A percentile compares a stretch with the other conserved stretches of the same genome.
phyloP scores from a whole-genome alignment of 2,797 vertebrate species.

The Toxotes lorentzi region DNA sequence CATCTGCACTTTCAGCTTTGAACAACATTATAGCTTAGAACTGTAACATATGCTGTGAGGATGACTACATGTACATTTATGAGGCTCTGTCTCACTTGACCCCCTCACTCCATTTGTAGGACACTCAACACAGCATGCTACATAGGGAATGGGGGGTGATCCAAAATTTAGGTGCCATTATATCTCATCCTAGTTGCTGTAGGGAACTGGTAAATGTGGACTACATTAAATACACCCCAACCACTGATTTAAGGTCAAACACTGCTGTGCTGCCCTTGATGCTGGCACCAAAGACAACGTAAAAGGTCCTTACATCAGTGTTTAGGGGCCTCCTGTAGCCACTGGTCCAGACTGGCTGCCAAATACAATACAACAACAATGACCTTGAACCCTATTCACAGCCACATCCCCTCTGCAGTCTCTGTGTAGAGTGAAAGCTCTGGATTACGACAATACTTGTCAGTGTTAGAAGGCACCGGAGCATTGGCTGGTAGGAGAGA shows the following conservation, averaged over 20 bases:
- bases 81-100: constrained; percentile 73
- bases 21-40: constrained; percentile 82
- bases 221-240: constrained; percentile 36
- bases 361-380: constrained; percentile 60
- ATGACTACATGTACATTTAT: constrained; percentile 78
- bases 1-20: constrained; percentile 83
- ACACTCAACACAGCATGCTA: constrained; percentile 63
- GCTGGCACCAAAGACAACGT: constrained; percentile 48
- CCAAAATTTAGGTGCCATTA: constrained; percentile 58
- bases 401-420: constrained; percentile 70
- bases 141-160: constrained; percentile 56
- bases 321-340: constrained; percentile 53
- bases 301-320: constrained; percentile 58
- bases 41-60: constrained; percentile 75
- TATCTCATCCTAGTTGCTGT: constrained; percentile 57
- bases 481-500: constrained; percentile 84
- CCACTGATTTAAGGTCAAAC: constrained; percentile 59
- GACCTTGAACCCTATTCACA: constrained; percentile 66
- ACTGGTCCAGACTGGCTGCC: constrained; percentile 64
- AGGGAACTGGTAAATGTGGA: constrained; percentile 48
- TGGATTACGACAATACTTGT: constrained; percentile 85
- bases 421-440: constrained; percentile 79
- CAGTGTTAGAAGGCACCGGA: constrained; percentile 87
- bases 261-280: constrained; percentile 55
- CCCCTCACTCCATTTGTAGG: constrained; percentile 66